These are phyloP conservation scores for Pan troglodytes DNA, from an alignment of 2,113 vertebrate species.

Conservation along the genomic window NHGRI_mPanTro3-v2.1_pri NC_072404.2:53885501-53886000, in stretches of 20 bases:
- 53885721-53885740: neutral
- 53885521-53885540: neutral
- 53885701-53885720: neutral
- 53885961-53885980: neutral
- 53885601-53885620: neutral
- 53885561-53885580: neutral
- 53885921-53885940: neutral
- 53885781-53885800: neutral
- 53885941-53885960: neutral
- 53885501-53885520: neutral
- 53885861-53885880: neutral
- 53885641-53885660: neutral
- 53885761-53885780: neutral
- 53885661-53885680: neutral
- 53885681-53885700: neutral
- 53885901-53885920: neutral
- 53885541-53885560: neutral
- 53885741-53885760: neutral
- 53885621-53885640: neutral
- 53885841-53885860: neutral
- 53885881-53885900: neutral
- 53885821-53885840: neutral
- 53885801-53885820: neutral
- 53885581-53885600: neutral
- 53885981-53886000: neutral